Evolutionary conservation across 2,888 invertebrate species (phyloP).

Genomic region (Cephalotes varians): DNA sequence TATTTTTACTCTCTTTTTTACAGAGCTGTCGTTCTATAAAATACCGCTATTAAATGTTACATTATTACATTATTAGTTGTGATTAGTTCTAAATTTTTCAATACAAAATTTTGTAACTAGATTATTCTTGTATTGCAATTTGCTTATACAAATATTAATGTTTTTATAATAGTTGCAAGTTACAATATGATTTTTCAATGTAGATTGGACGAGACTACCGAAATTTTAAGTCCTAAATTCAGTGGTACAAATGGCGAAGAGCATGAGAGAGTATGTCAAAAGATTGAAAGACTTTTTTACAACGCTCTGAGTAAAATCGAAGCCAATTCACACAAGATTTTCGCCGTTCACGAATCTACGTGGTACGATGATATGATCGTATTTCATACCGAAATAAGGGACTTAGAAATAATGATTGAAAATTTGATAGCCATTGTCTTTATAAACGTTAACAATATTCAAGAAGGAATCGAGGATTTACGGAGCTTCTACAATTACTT

Average conservation of each 20-base stretch:
- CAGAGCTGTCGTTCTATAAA: not conserved
- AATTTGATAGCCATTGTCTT: slow-evolving; percentile 93
- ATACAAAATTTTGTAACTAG: not conserved
- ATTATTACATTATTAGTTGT: not conserved
- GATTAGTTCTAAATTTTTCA: not conserved
- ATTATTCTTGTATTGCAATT: not conserved
- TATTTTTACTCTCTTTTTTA: not conserved
- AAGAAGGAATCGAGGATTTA: slow-evolving; percentile 92
- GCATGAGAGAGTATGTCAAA: slow-evolving; percentile 89
- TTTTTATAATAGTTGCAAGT: no score
- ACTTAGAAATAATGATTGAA: slow-evolving; percentile 92
- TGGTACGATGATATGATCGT: slow-evolving; percentile 93
- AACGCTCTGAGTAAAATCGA: slow-evolving; percentile 88
- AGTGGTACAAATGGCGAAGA: slow-evolving; percentile 90
- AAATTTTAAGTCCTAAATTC: slow-evolving; percentile 91
- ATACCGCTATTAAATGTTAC: not conserved
- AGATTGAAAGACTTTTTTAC: slow-evolving; percentile 92
- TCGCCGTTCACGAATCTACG: slow-evolving; percentile 92
- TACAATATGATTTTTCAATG: not conserved
- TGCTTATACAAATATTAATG: not conserved
- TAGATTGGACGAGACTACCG: slow-evolving; percentile 91
- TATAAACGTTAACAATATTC: slow-evolving; percentile 92
- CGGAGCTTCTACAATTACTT: slow-evolving; percentile 93
- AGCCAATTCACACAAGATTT: slow-evolving; percentile 88
- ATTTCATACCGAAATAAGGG: slow-evolving; percentile 88